phyloP scores from a whole-genome alignment of 1,140 invertebrate genomes.

The Lasioglossum albipes region DNA sequence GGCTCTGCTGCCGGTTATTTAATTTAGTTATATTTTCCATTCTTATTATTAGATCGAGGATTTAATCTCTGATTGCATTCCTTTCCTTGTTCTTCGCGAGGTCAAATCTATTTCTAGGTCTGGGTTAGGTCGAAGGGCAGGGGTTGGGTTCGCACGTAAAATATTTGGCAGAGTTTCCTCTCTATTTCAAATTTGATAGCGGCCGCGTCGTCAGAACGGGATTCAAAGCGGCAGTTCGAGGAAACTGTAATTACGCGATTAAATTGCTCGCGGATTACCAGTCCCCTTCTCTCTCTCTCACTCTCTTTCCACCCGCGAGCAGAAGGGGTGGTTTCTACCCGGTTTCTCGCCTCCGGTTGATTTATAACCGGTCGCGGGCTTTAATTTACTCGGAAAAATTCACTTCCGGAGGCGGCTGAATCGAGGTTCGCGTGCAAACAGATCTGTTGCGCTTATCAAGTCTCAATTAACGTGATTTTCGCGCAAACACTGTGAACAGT shows the following conservation, averaged over 20 bases:
- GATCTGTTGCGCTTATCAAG: background rate
- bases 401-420: background rate
- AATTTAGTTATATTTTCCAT: too few species aligned
- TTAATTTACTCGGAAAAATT: background rate
- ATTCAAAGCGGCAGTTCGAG: conserved; percentile 22
- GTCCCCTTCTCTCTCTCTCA: too few species aligned
- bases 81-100: too few species aligned
- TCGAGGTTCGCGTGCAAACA: background rate
- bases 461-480: background rate
- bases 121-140: too few species aligned
- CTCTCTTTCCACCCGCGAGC: too few species aligned
- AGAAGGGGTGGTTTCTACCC: background rate
- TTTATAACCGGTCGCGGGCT: background rate
- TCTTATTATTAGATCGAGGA: too few species aligned
- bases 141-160: background rate
- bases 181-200: conserved; percentile 30
- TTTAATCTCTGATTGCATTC: too few species aligned
- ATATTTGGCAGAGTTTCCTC: conserved; percentile 23
- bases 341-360: background rate
- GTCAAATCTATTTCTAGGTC: too few species aligned
- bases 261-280: background rate
- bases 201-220: background rate
- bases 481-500: too few species aligned
- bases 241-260: conserved; percentile 31
- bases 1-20: too few species aligned